phyloP scores from a whole-genome alignment of 2,797 vertebrate genomes.

The Amazona ochrocephala region DNA sequence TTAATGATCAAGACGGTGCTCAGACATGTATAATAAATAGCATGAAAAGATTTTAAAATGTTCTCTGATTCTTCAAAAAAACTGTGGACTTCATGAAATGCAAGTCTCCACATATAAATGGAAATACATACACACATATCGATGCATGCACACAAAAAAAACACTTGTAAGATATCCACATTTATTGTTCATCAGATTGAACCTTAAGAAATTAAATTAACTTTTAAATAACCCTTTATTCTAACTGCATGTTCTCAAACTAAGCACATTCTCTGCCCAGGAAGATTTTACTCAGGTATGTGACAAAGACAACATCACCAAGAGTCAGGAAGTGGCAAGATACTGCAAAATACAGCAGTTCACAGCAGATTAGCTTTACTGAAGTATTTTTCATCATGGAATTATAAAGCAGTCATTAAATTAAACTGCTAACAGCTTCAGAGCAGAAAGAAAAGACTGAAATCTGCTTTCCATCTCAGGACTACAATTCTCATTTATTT shows the following conservation, averaged over 20 bases:
- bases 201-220: constrained; percentile 8
- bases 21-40: constrained; percentile 41
- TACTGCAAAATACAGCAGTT: background rate
- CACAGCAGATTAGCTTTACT: background rate
- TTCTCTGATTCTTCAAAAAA: background rate
- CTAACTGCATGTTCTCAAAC: background rate
- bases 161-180: background rate
- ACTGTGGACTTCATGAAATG: background rate
- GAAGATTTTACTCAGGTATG: background rate
- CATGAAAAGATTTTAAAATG: constrained; percentile 34
- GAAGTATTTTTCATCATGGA: background rate
- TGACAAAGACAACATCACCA: background rate
- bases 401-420: background rate
- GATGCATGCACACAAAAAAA: background rate
- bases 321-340: background rate
- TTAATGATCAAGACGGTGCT: constrained; percentile 41
- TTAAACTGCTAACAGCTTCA: background rate
- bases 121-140: background rate
- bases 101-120: constrained; percentile 47
- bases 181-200: constrained; percentile 11
- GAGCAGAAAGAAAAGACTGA: background rate
- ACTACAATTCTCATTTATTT: background rate
- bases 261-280: background rate
- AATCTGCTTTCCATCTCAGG: background rate
- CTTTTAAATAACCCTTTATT: background rate